Conservation (phyloP, 2,113 vertebrate genomes). For the Tragelaphus imberbis region DNA sequence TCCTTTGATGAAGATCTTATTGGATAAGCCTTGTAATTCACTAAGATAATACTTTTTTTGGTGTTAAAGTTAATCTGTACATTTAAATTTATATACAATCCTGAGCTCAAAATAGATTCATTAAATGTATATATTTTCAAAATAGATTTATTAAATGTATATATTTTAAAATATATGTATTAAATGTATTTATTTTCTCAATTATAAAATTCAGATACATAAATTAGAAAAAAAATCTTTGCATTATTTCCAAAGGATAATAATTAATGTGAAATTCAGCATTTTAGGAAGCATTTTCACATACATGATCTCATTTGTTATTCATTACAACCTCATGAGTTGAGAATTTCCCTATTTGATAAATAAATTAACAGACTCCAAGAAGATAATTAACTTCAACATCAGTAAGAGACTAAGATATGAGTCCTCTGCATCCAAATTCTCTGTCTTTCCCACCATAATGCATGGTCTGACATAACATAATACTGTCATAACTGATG, state of each 20-base stretch:
- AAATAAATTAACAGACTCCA: constrained; percentile 24
- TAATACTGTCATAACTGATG: background rate
- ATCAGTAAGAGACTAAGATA: background rate
- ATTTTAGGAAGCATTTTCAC: constrained; percentile 29
- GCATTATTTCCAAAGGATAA: constrained; percentile 4
- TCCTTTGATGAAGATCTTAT: background rate
- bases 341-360: constrained; percentile 45
- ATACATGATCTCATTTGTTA: constrained; percentile 50
- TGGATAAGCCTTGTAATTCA: background rate
- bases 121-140: background rate
- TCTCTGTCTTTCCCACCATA: background rate
- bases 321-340: constrained; percentile 38
- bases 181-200: background rate
- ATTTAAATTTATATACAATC: background rate
- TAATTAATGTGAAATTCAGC: background rate
- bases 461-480: background rate
- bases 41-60: background rate
- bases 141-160: background rate
- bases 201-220: background rate
- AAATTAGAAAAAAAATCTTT: background rate
- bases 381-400: constrained; percentile 33
- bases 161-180: background rate
- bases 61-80: background rate
- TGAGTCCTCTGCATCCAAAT: constrained; percentile 12
- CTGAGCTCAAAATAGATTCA: background rate